A percentile compares a stretch with the other conserved stretches of the same genome.
Conservation (phyloP, 35 echinoderm and acorn worm genomes). For the Diadema setosum region DNA sequence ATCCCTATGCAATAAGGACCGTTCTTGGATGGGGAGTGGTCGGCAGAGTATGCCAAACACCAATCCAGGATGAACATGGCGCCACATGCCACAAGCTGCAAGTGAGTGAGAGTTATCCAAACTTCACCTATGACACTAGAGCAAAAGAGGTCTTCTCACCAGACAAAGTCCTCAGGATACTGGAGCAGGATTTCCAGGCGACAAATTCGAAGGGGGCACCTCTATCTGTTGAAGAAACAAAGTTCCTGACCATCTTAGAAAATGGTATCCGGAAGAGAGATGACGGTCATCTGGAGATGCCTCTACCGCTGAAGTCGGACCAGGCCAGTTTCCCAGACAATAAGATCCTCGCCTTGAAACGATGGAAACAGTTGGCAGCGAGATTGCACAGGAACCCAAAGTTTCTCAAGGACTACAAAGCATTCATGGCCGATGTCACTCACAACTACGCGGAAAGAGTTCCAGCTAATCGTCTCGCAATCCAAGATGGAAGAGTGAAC, state of each 20-base stretch:
- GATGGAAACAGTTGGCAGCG: not conserved
- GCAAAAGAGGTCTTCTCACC: not conserved
- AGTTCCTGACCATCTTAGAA: not conserved
- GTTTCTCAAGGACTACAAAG: not conserved
- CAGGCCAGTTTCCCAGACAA: conserved; percentile 9
- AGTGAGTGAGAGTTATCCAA: not conserved
- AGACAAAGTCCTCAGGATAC: not conserved
- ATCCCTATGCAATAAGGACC: conserved; percentile 21
- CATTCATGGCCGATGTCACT: conserved; percentile 22
- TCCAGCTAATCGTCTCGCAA: not conserved
- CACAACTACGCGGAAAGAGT: conserved; percentile 27
- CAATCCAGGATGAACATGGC: not conserved
- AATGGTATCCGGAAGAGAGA: not conserved
- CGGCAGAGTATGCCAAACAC: not conserved
- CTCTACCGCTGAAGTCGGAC: not conserved
- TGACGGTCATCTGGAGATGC: conserved; percentile 33
- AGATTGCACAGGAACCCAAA: not conserved
- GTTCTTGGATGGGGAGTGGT: conserved; percentile 45
- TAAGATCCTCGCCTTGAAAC: not conserved
- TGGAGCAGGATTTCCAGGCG: not conserved
- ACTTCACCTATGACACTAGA: not conserved
- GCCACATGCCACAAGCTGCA: not conserved
- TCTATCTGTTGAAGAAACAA: not conserved
- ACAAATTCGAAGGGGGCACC: not conserved
- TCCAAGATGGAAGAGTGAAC: not conserved